Conservation (phyloP, 2,113 vertebrate species). For the Prochilodus magdalenae region DNA sequence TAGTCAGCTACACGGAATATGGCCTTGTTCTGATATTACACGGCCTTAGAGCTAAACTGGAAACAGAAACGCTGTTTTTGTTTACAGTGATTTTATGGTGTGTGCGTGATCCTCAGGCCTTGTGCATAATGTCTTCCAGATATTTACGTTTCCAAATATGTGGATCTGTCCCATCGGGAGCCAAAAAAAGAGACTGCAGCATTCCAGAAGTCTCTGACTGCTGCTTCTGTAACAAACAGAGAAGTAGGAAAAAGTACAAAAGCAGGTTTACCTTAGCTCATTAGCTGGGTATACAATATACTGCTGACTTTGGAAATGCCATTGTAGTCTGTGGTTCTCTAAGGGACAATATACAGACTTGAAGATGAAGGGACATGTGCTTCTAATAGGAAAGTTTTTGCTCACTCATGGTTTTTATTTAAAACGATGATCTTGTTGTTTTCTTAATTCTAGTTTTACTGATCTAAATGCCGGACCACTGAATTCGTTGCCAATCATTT, state of each 20-base stretch:
- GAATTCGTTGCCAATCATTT: slow-evolving; percentile 5
- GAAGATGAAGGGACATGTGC: background rate
- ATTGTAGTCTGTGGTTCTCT: background rate
- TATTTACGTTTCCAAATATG: background rate
- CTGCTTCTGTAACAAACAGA: background rate
- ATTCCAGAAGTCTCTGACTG: background rate
- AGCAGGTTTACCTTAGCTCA: background rate
- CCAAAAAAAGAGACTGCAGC: no score
- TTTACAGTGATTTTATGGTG: no score
- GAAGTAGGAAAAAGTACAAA: background rate
- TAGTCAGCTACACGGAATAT: no score
- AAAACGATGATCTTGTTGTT: background rate
- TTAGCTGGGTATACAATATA: slow-evolving; percentile 8
- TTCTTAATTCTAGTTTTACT: background rate
- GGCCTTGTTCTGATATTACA: no score
- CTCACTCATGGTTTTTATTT: background rate
- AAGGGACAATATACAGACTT: background rate
- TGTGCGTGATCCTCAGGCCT: no score
- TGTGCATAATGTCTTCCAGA: no score
- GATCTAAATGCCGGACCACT: background rate
- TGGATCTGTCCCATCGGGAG: background rate
- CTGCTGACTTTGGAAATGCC: background rate
- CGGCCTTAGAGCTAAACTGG: no score
- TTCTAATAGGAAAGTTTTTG: background rate
- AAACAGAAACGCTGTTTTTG: no score